These are phyloP conservation scores for Colostygia pectinataria DNA, from an alignment of 2,888 invertebrate species.

Conservation along the genomic window DNA sequence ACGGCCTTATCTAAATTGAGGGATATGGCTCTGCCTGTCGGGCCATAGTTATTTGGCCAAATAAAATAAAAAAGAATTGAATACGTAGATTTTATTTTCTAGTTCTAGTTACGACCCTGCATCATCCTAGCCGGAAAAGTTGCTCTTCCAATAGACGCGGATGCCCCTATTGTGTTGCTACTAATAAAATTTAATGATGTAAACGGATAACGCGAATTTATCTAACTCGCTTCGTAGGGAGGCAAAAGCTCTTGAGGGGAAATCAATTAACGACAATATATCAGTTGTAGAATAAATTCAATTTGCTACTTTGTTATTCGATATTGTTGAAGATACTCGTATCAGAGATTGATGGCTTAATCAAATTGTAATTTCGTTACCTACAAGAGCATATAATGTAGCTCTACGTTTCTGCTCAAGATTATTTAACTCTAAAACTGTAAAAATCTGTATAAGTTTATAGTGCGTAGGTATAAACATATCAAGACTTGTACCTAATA, in stretches of 20 bases:
- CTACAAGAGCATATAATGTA: not conserved
- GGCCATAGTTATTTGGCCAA: not conserved
- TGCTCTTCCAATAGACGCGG: constrained; percentile 64
- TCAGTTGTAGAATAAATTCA: constrained; percentile 64
- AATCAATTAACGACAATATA: constrained; percentile 73
- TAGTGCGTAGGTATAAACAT: too few relatives aligned
- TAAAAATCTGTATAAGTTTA: too few relatives aligned
- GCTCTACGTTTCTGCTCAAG: not conserved
- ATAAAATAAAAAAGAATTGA: too few relatives aligned
- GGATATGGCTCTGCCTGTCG: too few relatives aligned
- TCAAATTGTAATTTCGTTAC: constrained; percentile 11
- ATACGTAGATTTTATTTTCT: too few relatives aligned
- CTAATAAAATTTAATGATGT: constrained; percentile 83
- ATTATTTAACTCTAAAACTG: too few relatives aligned
- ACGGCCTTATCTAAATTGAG: too few relatives aligned
- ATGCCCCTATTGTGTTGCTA: constrained; percentile 72
- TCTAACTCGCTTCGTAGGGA: constrained; percentile 66
- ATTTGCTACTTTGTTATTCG: constrained; percentile 49
- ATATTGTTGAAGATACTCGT: constrained; percentile 55
- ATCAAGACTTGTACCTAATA: not conserved
- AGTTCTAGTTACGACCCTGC: constrained; percentile 9
- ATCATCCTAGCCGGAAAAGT: constrained; percentile 62
- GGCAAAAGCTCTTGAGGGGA: constrained; percentile 63
- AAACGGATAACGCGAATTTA: constrained; percentile 81
- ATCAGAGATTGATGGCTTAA: constrained; percentile 31